These are phyloP conservation scores for Anastatus disparis DNA, from an alignment of 1,140 invertebrate species.

Conservation along the genomic window DNA sequence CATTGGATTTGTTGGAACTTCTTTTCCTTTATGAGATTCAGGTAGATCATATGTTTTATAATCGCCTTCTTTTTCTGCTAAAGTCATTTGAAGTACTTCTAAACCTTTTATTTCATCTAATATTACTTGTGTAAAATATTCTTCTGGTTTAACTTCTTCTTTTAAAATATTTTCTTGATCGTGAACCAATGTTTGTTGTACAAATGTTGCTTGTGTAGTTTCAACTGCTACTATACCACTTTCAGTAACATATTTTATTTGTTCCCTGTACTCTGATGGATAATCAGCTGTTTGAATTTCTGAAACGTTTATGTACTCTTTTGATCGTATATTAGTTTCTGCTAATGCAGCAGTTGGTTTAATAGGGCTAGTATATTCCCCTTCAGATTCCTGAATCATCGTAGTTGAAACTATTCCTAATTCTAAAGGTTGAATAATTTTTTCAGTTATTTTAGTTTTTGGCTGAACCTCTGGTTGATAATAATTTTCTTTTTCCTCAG, in stretches of 20 bases:
- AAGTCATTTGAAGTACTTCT: slow-evolving; percentile 66
- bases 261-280: slow-evolving; percentile 66
- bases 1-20: slow-evolving; percentile 66
- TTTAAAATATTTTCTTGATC: slow-evolving; percentile 67
- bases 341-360: slow-evolving; percentile 66
- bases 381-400: slow-evolving; percentile 71
- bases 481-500: slow-evolving; percentile 71
- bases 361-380: slow-evolving; percentile 59
- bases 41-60: slow-evolving; percentile 66
- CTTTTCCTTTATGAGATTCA: slow-evolving; percentile 68
- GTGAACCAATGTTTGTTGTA: slow-evolving; percentile 67
- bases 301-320: slow-evolving; percentile 69
- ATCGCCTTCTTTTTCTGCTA: slow-evolving; percentile 70
- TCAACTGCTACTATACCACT: slow-evolving; percentile 64
- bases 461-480: slow-evolving; percentile 63
- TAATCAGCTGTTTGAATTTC: slow-evolving; percentile 69
- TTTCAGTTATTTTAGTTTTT: slow-evolving; percentile 65
- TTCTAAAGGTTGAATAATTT: slow-evolving; percentile 68
- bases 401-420: slow-evolving; percentile 67
- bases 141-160: slow-evolving; percentile 53
- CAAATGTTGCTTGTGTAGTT: slow-evolving; percentile 69
- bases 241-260: slow-evolving; percentile 69
- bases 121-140: slow-evolving; percentile 56
- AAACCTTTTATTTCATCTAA: slow-evolving; percentile 66
- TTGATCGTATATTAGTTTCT: slow-evolving; percentile 64